Conservation (phyloP, 2,888 invertebrate genomes). For the Zaprionus bogoriensis region DNA sequence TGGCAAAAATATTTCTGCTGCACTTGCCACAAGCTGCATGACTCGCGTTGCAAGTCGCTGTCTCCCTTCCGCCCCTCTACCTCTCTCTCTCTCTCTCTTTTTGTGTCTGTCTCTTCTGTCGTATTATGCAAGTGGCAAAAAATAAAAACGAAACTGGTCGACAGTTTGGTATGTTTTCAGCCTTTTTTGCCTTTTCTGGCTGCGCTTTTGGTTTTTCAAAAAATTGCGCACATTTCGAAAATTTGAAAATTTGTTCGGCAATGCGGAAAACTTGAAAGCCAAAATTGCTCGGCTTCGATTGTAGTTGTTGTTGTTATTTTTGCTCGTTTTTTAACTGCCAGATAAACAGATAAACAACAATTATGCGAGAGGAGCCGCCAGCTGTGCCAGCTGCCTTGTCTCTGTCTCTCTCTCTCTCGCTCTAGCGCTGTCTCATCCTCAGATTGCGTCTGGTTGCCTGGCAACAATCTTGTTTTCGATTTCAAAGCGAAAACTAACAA, state of each 20-base stretch:
- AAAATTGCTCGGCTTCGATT: slow-evolving; percentile 43
- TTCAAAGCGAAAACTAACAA: slow-evolving; percentile 55
- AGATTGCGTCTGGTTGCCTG: slow-evolving; percentile 28
- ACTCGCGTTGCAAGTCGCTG: not conserved
- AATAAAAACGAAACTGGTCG: slow-evolving; percentile 66
- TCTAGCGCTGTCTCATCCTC: slow-evolving; percentile 12
- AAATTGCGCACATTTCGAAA: slow-evolving; percentile 52
- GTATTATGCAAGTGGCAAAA: slow-evolving; percentile 63
- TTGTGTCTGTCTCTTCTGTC: not conserved
- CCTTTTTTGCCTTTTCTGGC: not conserved
- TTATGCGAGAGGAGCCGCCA: slow-evolving; percentile 48
- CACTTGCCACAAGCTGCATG: slow-evolving; percentile 57
- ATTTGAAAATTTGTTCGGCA: slow-evolving; percentile 34
- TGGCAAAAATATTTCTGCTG: slow-evolving; percentile 67
- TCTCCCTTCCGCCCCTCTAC: not conserved
- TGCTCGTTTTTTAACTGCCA: slow-evolving; percentile 36
- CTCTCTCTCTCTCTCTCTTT: not conserved
- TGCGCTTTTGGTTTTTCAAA: slow-evolving; percentile 9
- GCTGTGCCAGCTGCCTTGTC: slow-evolving; percentile 45
- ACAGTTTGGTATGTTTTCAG: slow-evolving; percentile 13
- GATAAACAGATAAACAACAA: slow-evolving; percentile 65
- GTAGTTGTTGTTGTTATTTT: slow-evolving; percentile 16
- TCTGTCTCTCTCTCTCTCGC: not conserved
- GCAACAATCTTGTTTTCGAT: slow-evolving; percentile 73
- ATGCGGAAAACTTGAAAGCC: slow-evolving; percentile 68